These are phyloP conservation scores for Xiphias gladius DNA, from an alignment of 2,113 vertebrate genomes.

Conservation along the genomic window DNA sequence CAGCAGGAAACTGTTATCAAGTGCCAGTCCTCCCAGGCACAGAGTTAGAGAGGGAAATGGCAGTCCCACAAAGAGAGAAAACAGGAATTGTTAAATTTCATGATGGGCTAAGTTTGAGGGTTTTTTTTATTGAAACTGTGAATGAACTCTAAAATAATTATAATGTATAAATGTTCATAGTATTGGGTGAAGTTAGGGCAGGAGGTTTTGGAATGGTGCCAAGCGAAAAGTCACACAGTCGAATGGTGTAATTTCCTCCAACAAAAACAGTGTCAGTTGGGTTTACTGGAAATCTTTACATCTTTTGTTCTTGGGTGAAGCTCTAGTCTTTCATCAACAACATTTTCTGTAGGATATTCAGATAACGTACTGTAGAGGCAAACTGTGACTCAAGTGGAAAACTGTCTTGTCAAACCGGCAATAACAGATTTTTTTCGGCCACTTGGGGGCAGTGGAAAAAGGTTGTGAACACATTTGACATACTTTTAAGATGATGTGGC, in stretches of 20 bases:
- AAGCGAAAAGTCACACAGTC: neutral
- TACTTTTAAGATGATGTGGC: too few relatives aligned
- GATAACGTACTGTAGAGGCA: neutral
- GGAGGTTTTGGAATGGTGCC: neutral
- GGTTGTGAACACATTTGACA: neutral
- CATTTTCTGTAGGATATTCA: neutral
- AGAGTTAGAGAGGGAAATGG: slow-evolving; percentile 4
- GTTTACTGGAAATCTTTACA: slow-evolving; percentile 54
- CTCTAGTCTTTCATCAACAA: neutral
- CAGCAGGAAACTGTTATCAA: slow-evolving; percentile 32
- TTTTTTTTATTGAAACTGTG: neutral
- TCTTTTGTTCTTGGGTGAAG: neutral
- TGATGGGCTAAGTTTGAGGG: neutral
- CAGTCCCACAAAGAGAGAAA: neutral
- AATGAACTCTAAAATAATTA: neutral
- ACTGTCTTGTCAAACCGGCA: neutral
- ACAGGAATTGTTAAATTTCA: slow-evolving; percentile 28
- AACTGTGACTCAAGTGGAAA: neutral
- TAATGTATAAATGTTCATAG: neutral
- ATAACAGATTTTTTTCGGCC: too few relatives aligned
- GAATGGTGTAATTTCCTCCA: slow-evolving; percentile 48
- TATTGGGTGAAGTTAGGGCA: neutral
- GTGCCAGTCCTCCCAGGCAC: neutral
- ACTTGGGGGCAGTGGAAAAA: neutral
- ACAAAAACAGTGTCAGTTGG: slow-evolving; percentile 29